Conservation (phyloP, 2,113 vertebrate genomes). For the Bubo bubo region DNA sequence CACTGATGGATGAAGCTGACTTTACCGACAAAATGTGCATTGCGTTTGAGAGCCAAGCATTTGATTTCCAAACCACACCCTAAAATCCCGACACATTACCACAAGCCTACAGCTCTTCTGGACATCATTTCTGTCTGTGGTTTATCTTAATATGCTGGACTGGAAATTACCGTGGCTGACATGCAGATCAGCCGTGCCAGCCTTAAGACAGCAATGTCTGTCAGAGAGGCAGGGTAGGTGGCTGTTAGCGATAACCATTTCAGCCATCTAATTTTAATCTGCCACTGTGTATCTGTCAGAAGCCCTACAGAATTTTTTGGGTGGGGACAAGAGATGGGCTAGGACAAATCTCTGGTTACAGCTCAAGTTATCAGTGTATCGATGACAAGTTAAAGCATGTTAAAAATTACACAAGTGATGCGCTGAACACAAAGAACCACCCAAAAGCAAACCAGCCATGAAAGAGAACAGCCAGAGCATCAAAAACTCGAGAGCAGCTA, state of each 20-base stretch:
- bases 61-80: background rate
- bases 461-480: background rate
- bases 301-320: background rate
- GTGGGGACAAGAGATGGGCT: background rate
- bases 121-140: background rate
- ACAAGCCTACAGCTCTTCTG: background rate
- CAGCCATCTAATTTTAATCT: background rate
- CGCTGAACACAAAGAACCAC: background rate
- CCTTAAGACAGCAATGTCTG: background rate
- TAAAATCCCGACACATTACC: background rate
- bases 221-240: background rate
- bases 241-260: background rate
- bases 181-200: background rate
- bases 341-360: background rate
- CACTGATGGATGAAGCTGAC: background rate
- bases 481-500: background rate
- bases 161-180: background rate
- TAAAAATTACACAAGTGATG: background rate
- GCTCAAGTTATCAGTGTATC: background rate
- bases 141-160: background rate
- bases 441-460: background rate
- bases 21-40: background rate
- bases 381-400: background rate
- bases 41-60: rapidly evolving
- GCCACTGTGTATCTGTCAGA: background rate